Percentiles rank a stretch among this genome's conserved stretches.
Conservation (phyloP, 1,140 invertebrate species). For the Lasioglossum albipes region DNA sequence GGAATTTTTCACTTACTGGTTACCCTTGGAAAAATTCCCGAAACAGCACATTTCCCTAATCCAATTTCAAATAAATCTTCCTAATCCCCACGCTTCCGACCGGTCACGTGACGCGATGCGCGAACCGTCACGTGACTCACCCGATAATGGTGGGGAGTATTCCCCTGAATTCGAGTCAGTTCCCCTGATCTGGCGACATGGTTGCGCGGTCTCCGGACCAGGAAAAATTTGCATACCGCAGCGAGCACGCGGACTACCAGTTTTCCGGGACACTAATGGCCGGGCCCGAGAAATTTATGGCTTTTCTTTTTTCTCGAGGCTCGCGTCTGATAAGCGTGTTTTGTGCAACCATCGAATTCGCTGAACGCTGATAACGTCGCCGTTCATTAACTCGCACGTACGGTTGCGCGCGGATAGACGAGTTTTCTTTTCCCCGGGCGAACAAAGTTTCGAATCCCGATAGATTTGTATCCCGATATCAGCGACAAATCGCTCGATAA, state of each 20-base stretch:
- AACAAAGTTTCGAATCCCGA: constrained; percentile 8
- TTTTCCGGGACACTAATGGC: constrained; percentile 53
- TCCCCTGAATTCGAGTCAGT: no score
- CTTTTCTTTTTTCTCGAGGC: neutral
- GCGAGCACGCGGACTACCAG: neutral
- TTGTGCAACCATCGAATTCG: constrained; percentile 37
- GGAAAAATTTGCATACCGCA: constrained; percentile 26
- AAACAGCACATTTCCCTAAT: no score
- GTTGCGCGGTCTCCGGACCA: neutral
- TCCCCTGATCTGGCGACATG: no score
- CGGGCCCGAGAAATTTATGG: constrained; percentile 35
- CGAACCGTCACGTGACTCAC: no score
- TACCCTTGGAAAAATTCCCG: no score
- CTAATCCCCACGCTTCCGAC: no score
- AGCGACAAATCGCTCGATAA: constrained; percentile 21
- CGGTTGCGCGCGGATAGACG: neutral
- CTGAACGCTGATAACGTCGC: constrained; percentile 30
- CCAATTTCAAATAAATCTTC: no score
- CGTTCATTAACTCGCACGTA: constrained; percentile 11
- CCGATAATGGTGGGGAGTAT: no score
- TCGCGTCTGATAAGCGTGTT: constrained; percentile 24
- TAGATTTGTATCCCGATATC: constrained; percentile 31
- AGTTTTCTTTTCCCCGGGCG: neutral
- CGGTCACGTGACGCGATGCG: no score
- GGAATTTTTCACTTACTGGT: no score